Evolutionary conservation across 2,888 invertebrate species (phyloP), one percentile per base, ranked within the genome.

Genomic region (Ophonus ardosiacus): DNA sequence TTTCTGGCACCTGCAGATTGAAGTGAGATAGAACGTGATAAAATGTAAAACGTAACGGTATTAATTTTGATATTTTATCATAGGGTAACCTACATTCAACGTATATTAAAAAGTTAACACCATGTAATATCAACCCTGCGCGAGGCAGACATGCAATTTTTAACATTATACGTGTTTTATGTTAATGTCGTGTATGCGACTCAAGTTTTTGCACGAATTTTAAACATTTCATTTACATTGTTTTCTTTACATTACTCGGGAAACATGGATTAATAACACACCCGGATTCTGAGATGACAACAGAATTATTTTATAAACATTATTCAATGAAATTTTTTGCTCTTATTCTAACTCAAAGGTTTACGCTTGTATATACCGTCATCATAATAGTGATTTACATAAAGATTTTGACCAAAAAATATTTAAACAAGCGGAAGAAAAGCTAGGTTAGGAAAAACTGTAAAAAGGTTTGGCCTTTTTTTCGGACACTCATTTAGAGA

Each of bases 91-190:
- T 84, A 84, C 84, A 84, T 84, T 84, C 84, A 65, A 51, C 63
- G 51, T 78, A 78, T 65, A 84, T 84, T 84, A 84, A 78, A 84
- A 84, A 84, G 84, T 84, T 84, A 84, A 84, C 84, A 84, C 84
- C 84, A 84, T 84, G 84, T 84, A 78, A 78, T 84, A 84, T 21
- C 65, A 76, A 74, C 74, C 59, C 83, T 59, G 83, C 71, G 18
- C 21, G 43, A 7, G 17, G 43, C 43, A 83, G 83, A 78, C 84
- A 84, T 84, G 84, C 84, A 84, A 84, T 84, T 84, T 84, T 84
- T 84, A 84, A 78, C 84, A 84, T 84, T 84, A 84, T 84, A 71
- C 84, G 63, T 78, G 78, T 84, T 84, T 78, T 84, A 78, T 84
- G 78, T 61, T 78, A 84, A 84, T 84, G 18, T 18, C 83, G 74